Base-by-base conservation (phyloP, 2,888 invertebrate species). In the Agrotis ipsilon region DNA sequence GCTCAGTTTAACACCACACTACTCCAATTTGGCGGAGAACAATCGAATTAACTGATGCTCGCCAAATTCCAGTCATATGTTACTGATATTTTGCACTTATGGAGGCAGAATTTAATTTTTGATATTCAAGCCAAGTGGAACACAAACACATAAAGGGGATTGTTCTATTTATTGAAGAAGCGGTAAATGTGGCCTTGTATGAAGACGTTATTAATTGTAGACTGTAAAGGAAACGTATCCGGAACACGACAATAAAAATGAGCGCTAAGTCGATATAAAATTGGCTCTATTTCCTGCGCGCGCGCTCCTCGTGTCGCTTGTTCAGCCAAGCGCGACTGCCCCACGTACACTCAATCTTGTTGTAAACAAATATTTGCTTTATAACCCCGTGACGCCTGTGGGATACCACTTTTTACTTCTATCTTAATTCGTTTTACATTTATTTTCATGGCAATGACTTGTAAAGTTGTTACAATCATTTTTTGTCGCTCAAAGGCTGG, bases 331-430 rank as follows among this genome's bases (percentile, higher is more conserved):
- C 92, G 89, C 68, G 86, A 88, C 91, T 83, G 83, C 77, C 73
- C 81, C 92, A 90, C 91, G 91, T 91, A 86, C 82, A 86, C 84
- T 89, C 88, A 82, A 90, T 92, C 92, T 92, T 78, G 90, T 92
- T 91, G 90, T 88, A 86, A 90, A 90, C 91, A 89, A 94, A 94
- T 92, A 92, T 94, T 93, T 89, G 91, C 88, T 89, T 86, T 88
- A 87, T 83, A 86, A 82, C 75, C 82, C 86, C 83, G 78, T 76
- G 83, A 81, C 80, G 79, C 73, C 71, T 78, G 80, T 80, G 83
- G 84, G 85, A 84, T 82, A 84, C 78, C 82, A 80, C 85, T 91
- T 89, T 87, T 89, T 72, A 80, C 77, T 62, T 83, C 43, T 19
- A 49, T 57, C 69, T 74, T 83, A 86, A 87, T 86, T 82, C 81